Conservation (phyloP, 37 sponge, comb jelly and placozoan species). For the Bolinopsis microptera region DNA sequence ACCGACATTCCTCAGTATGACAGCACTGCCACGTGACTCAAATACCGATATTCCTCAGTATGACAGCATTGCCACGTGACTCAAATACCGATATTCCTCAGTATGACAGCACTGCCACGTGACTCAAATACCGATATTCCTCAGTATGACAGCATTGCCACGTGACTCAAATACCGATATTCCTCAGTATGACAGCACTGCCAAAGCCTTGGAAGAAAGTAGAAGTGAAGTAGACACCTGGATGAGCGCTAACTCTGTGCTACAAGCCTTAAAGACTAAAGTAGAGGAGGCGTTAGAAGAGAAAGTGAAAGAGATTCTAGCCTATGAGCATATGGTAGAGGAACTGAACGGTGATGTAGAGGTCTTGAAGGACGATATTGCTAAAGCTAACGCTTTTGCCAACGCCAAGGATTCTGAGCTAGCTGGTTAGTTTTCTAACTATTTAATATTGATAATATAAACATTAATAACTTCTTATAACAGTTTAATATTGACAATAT, state of each 20-base stretch:
- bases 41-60: no score
- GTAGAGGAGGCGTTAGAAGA: background rate
- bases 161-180: no score
- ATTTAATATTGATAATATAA: no score
- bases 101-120: no score
- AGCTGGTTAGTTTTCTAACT: background rate
- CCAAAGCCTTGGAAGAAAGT: background rate
- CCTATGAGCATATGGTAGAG: background rate
- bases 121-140: no score
- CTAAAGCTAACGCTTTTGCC: background rate
- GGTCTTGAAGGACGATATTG: background rate
- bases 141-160: no score
- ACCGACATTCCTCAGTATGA: no score
- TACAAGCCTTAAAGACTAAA: background rate
- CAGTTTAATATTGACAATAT: no score
- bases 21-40: no score
- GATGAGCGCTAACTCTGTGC: background rate
- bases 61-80: no score
- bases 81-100: no score
- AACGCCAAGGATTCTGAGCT: constrained; percentile 9
- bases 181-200: background rate
- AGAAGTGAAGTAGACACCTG: background rate
- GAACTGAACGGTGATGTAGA: constrained; percentile 4
- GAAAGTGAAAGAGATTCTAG: background rate
- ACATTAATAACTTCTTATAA: no score